Base-by-base conservation (phyloP, 2,113 vertebrate species). In the Formicarius rufipectus region DNA sequence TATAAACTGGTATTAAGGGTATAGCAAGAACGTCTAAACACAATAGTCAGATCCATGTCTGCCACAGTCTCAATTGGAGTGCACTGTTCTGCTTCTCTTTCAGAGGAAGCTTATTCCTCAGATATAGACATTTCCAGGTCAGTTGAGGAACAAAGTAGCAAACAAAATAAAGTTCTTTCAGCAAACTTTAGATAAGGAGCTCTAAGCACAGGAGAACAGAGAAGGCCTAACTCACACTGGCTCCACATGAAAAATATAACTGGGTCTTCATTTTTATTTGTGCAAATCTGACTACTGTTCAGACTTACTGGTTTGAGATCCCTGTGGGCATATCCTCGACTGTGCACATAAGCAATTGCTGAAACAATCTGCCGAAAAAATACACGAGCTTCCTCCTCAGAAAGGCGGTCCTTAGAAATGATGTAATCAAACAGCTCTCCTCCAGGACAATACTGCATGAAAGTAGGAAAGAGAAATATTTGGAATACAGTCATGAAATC, bases 351-450 rank as follows among this genome's bases (percentile, higher is more conserved):
- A 8, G 99, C 99, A 89, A 99, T 96, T 1, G 99, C 99, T 17
- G 99, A 99, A 35, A 99, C 98, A 76, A 99, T 99, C 97, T 99
- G 99, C 17, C 99, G 98, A 91, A 99, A 99, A 95, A 99, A 99
- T 2, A 99, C 68, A 1, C 99, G 98, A 22, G 99, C 98, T 97
- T 99, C 99, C 35, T 99, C 98, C 94, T 99, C 99, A 0, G 98
- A 98, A 69, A 99, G 97, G 30, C 98, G 99, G 88, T 99, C 99
- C 85, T 99, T 99, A 12, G 99, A 98, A 79, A 99, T 98, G 6
- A 99, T 99, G 85, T 99, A 99, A 92, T 99, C 99, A 86, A 99
- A 99, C 66, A 99, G 97, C 96, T 99, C 99, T 85, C 99, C 99
- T 71, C 99, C 99, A 14, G 99, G 98, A 86, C 99, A 99, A 90